Conservation (phyloP, 2,888 invertebrate genomes). For the Hoplodrina ambigua region DNA sequence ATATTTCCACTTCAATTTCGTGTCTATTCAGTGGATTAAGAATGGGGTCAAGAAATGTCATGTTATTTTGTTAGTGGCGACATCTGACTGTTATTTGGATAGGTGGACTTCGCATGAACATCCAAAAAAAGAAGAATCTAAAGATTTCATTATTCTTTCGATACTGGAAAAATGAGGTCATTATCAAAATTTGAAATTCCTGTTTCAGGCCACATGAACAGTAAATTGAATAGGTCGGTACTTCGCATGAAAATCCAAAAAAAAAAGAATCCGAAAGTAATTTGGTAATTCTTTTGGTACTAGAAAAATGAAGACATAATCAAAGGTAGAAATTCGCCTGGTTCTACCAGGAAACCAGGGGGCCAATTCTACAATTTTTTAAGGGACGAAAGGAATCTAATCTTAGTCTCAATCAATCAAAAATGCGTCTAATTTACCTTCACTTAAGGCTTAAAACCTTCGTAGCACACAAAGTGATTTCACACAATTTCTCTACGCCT, state of each 20-base stretch:
- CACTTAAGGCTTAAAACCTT: too few relatives aligned
- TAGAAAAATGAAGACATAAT: not conserved
- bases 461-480: not conserved
- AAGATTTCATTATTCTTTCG: too few relatives aligned
- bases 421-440: too few relatives aligned
- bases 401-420: too few relatives aligned
- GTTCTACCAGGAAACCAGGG: not conserved
- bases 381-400: too few relatives aligned
- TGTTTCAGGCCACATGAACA: not conserved
- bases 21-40: constrained; percentile 12
- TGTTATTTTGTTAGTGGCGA: not conserved
- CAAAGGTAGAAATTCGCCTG: not conserved
- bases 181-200: too few relatives aligned
- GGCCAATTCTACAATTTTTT: too few relatives aligned
- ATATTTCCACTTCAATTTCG: constrained; percentile 17
- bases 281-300: not conserved
- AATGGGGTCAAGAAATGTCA: constrained; percentile 7
- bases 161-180: too few relatives aligned
- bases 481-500: not conserved
- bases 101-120: too few relatives aligned
- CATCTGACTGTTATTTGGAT: not conserved
- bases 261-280: not conserved
- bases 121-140: too few relatives aligned
- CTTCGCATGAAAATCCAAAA: not conserved
- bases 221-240: too few relatives aligned